Evolutionary conservation across 2,888 invertebrate genomes (phyloP).

Genomic region (Pachymerium ferrugineum): DNA sequence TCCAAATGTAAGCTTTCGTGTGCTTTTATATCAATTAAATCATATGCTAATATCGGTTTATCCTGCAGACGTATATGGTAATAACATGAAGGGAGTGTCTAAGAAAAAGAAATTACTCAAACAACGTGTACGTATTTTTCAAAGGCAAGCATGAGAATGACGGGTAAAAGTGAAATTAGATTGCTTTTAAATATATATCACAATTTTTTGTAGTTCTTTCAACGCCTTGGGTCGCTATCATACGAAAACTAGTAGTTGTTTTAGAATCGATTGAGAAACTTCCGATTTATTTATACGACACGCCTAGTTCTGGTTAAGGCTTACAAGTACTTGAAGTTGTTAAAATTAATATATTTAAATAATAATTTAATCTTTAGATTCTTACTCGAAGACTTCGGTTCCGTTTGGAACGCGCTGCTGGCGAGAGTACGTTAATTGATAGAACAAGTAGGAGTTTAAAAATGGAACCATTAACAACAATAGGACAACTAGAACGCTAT

Average conservation of each 20-base stretch:
- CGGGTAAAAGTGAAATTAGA: constrained; percentile 40
- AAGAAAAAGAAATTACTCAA: constrained; percentile 56
- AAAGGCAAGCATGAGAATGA: constrained; percentile 41
- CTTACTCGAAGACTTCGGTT: constrained; percentile 82
- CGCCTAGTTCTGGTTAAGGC: constrained; percentile 75
- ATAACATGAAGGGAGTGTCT: constrained; percentile 32
- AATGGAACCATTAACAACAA: constrained; percentile 93
- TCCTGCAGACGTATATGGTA: no score
- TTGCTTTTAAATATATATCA: neutral
- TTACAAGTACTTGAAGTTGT: constrained; percentile 63
- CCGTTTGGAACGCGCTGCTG: constrained; percentile 80
- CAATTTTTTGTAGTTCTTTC: no score
- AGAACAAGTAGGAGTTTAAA: constrained; percentile 76
- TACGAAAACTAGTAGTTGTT: constrained; percentile 85
- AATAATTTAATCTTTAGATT: no score
- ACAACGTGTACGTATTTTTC: constrained; percentile 65
- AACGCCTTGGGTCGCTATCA: constrained; percentile 56
- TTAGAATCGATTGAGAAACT: constrained; percentile 94
- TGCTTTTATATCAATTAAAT: no score
- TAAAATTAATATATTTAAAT: no score
- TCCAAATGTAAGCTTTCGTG: constrained; percentile 43
- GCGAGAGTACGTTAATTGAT: constrained; percentile 77
- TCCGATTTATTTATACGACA: constrained; percentile 87
- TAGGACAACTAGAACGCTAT: constrained; percentile 85
- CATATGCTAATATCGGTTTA: no score